Conservation (phyloP, 1,140 invertebrate species). For the Xylocopa sonorina region DNA sequence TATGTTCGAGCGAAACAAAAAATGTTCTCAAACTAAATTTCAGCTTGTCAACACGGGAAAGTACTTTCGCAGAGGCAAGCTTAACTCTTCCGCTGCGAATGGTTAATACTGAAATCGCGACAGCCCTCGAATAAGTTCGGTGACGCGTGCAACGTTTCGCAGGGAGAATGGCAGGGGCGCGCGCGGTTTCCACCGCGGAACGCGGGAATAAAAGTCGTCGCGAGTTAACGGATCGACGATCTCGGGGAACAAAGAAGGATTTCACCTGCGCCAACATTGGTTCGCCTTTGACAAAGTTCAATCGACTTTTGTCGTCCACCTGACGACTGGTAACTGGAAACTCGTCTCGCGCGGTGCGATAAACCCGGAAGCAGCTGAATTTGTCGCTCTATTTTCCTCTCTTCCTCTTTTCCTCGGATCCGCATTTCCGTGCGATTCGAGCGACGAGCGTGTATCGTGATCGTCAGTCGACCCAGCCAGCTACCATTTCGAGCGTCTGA, state of each 20-base stretch:
- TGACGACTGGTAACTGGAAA: not conserved
- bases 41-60: not conserved
- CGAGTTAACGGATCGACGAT: constrained; percentile 5
- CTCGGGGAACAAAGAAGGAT: not conserved
- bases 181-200: not conserved
- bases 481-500: no score
- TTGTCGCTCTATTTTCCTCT: not conserved
- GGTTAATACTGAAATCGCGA: no score
- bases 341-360: not conserved
- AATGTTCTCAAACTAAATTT: not conserved
- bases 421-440: no score
- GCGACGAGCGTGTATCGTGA: not conserved
- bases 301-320: not conserved
- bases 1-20: not conserved
- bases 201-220: constrained; percentile 4
- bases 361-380: not conserved
- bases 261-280: constrained; percentile 12
- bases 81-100: no score
- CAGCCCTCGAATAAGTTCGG: no score
- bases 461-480: not conserved
- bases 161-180: not conserved
- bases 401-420: no score
- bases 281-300: constrained; percentile 22
- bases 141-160: constrained; percentile 1
- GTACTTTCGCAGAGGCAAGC: no score